These are phyloP conservation scores for Stenotaenia linearis DNA, from an alignment of 2,888 invertebrate species.

Conservation along the genomic window DNA sequence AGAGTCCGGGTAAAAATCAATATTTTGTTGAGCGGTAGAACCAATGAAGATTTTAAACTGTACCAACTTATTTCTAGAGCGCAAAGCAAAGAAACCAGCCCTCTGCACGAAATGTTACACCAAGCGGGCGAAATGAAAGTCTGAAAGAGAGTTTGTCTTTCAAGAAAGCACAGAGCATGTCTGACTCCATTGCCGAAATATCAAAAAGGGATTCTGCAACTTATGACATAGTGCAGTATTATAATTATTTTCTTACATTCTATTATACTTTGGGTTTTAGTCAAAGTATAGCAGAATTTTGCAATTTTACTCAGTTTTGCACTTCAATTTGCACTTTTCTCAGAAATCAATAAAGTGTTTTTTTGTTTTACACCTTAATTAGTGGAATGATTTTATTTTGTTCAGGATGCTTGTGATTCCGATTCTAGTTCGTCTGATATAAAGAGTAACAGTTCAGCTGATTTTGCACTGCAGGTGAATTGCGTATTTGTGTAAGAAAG, in stretches of 20 bases:
- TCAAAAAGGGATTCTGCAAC: background rate
- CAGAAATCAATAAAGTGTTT: background rate
- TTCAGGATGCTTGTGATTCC: background rate
- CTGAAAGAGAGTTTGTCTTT: background rate
- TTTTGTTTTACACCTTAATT: background rate
- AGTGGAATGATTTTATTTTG: background rate
- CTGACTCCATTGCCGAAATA: background rate
- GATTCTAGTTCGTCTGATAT: background rate
- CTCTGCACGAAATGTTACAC: background rate
- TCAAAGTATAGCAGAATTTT: background rate
- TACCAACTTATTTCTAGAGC: background rate
- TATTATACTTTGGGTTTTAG: background rate
- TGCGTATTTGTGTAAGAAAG: background rate
- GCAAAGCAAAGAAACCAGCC: background rate
- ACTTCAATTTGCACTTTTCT: background rate
- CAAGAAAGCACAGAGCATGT: background rate
- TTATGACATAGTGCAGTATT: background rate
- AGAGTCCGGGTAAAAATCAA: slow-evolving; percentile 4
- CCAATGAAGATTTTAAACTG: background rate
- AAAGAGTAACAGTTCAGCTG: background rate
- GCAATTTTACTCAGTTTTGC: background rate
- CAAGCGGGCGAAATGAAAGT: background rate
- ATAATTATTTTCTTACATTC: background rate
- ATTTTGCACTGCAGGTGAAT: slow-evolving; percentile 8
- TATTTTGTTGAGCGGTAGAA: background rate